These are phyloP conservation scores for Drosophila orena DNA, from an alignment of 1,140 invertebrate species.

Conservation along the genomic window DNA sequence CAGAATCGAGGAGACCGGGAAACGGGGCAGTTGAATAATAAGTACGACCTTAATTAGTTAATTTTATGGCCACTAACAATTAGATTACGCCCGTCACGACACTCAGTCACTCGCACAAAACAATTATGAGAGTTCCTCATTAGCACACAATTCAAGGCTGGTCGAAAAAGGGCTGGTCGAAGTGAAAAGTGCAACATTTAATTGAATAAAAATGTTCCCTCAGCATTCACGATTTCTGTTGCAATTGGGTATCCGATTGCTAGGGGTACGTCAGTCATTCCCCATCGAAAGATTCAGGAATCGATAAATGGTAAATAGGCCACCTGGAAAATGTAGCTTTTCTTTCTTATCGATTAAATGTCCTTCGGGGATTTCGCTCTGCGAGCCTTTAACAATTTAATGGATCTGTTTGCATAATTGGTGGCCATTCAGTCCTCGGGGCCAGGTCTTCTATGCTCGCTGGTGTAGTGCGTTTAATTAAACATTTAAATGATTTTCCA, in stretches of 20 bases:
- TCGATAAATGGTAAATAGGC: neutral
- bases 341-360: neutral
- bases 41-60: conserved; percentile 82
- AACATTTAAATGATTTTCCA: conserved; percentile 76
- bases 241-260: conserved; percentile 1
- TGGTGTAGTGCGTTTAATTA: conserved; percentile 59
- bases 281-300: neutral
- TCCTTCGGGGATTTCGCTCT: neutral
- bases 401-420: conserved; percentile 47
- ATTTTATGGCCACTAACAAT: conserved; percentile 81
- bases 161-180: conserved; percentile 20
- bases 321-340: too few relatives aligned
- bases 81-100: conserved; percentile 77
- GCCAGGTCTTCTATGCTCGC: neutral
- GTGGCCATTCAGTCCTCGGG: conserved; percentile 3
- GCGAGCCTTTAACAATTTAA: conserved; percentile 35
- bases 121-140: conserved; percentile 50
- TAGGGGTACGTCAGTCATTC: neutral
- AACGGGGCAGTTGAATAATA: conserved; percentile 65
- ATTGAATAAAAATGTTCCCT: conserved; percentile 33
- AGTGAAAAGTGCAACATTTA: conserved; percentile 25
- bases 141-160: conserved; percentile 52
- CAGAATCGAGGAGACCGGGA: conserved; percentile 10
- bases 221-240: conserved; percentile 1
- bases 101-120: conserved; percentile 21